Conservation (phyloP, 2,888 invertebrate genomes). For the Agonopterix heracliana region DNA sequence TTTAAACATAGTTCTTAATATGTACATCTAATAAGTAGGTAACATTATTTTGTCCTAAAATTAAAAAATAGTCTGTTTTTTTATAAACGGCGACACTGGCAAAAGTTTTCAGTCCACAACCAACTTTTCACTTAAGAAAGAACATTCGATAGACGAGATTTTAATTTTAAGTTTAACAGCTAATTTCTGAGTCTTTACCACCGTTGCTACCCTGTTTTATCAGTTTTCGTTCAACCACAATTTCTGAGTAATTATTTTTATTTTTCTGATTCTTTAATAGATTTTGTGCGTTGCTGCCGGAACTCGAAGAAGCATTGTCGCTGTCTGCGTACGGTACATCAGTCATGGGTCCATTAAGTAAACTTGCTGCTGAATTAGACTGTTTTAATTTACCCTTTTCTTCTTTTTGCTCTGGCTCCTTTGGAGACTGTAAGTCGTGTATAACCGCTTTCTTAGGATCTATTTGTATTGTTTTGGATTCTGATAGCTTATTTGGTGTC, state of each 20-base stretch:
- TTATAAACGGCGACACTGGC: conserved; percentile 26
- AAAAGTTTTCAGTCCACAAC: conserved; percentile 14
- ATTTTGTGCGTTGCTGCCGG: conserved; percentile 41
- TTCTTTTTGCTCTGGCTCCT: conserved; percentile 42
- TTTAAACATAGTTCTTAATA: conserved; percentile 29
- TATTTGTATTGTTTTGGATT: conserved; percentile 67
- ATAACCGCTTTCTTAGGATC: conserved; percentile 71
- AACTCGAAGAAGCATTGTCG: conserved; percentile 61
- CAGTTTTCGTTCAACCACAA: conserved; percentile 35
- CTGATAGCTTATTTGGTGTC: conserved; percentile 63
- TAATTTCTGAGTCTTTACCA: conserved; percentile 79
- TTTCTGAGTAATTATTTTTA: conserved; percentile 36
- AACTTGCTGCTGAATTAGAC: conserved; percentile 61
- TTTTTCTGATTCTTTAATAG: conserved; percentile 36
- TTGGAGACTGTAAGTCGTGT: conserved; percentile 53
- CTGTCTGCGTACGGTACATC: conserved; percentile 70
- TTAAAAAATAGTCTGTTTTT: conserved; percentile 13
- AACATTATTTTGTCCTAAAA: conserved; percentile 23
- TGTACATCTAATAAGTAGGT: conserved; percentile 38
- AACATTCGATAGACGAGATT: conserved; percentile 11
- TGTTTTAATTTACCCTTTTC: conserved; percentile 57
- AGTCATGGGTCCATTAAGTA: conserved; percentile 69
- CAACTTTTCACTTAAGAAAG: conserved; percentile 1
- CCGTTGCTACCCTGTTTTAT: conserved; percentile 67
- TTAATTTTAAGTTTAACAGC: conserved; percentile 69